A percentile compares a stretch with the other conserved stretches of the same genome.
Evolutionary conservation across 2,797 vertebrate species (phyloP).

Genomic region (Brachyrhaphis roseni): DNA sequence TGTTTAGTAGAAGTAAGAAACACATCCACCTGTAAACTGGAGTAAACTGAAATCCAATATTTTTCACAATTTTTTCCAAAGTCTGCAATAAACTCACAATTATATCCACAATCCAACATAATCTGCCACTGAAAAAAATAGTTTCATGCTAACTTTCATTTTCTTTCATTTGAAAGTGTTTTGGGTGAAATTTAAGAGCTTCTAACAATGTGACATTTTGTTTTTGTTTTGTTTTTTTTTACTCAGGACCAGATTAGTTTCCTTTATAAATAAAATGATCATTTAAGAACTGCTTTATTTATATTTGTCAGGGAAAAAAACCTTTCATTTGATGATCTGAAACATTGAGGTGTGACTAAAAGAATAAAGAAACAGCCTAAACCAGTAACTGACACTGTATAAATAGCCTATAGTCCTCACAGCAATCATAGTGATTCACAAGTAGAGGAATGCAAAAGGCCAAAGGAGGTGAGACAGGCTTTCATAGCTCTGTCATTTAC

Average conservation of each 20-base stretch:
- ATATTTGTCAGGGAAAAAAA: neutral
- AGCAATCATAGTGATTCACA: slow-evolving; percentile 69
- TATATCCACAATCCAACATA: no score
- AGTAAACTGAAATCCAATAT: no score
- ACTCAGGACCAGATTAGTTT: neutral
- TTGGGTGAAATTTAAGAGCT: neutral
- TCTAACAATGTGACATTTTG: neutral
- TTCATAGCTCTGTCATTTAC: slow-evolving; percentile 71
- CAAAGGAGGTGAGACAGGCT: slow-evolving; percentile 67
- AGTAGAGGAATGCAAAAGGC: slow-evolving; percentile 59
- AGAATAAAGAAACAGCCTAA: neutral
- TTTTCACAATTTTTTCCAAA: no score
- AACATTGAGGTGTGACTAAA: neutral
- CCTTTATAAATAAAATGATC: neutral
- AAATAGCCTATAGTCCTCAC: slow-evolving; percentile 43
- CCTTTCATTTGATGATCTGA: neutral
- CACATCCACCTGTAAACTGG: no score
- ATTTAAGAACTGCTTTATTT: neutral
- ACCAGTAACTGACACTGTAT: neutral
- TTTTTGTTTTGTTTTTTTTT: neutral
- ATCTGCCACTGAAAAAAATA: no score
- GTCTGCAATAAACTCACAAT: no score
- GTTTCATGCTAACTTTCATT: neutral
- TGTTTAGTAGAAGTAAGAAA: no score
- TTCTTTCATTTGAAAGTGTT: neutral